Evolutionary conservation across 2,113 vertebrate species (phyloP).

Genomic region (Oceanodroma tethys): DNA sequence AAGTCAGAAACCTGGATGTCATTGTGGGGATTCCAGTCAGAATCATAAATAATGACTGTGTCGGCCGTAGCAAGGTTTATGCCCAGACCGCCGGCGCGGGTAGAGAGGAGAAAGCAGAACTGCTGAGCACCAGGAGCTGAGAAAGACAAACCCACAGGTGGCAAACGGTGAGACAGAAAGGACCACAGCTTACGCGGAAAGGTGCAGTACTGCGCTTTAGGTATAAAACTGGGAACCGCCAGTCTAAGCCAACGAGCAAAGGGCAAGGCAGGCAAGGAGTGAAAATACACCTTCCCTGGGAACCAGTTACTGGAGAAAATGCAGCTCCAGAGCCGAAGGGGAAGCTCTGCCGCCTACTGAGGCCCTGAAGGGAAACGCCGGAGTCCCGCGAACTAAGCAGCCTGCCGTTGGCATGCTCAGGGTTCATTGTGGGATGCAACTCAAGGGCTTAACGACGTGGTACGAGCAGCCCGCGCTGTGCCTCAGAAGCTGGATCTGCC

Average conservation of each 20-base stretch:
- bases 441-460: fast-evolving
- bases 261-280: not conserved
- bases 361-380: not conserved
- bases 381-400: not conserved
- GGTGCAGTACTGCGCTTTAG: not conserved
- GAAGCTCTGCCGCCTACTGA: not conserved
- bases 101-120: constrained; percentile 98
- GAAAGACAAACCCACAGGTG: constrained; percentile 49
- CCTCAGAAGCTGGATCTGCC: not conserved
- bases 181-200: not conserved
- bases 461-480: fast-evolving
- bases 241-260: not conserved
- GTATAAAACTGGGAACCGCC: fast-evolving
- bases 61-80: constrained; percentile 97
- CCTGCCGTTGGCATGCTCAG: not conserved
- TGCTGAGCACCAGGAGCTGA: constrained; percentile 96
- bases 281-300: not conserved
- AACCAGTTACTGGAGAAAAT: not conserved
- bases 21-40: constrained; percentile 99
- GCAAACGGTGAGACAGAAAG: not conserved
- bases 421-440: not conserved
- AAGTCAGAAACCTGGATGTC: constrained; percentile 89
- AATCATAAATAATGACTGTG: constrained; percentile 97
- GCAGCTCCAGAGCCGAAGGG: not conserved
- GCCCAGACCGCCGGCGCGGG: constrained; percentile 93